A percentile compares a stretch with the other conserved stretches of the same genome.
Conservation (phyloP, 2,797 vertebrate genomes). For the Bryconaethiops microstoma region DNA sequence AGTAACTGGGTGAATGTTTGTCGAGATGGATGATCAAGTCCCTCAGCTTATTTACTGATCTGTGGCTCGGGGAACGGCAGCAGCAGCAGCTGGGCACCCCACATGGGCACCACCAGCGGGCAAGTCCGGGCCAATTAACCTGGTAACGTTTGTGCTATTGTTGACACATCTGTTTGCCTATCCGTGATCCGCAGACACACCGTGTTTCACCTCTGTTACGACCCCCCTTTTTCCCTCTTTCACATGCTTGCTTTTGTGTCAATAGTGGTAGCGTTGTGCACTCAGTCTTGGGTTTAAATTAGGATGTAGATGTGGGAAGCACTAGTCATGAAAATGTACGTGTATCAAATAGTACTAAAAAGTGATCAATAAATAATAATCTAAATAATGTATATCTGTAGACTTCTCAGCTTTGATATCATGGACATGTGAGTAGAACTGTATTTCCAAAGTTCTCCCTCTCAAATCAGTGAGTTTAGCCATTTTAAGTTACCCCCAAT, state of each 20-base stretch:
- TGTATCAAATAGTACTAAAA: too few species aligned
- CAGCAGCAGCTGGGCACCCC: slow-evolving; percentile 33
- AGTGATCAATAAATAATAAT: too few species aligned
- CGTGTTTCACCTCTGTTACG: neutral
- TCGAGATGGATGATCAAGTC: slow-evolving; percentile 46
- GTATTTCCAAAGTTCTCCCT: too few species aligned
- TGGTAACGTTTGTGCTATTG: slow-evolving; percentile 16
- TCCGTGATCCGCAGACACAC: neutral
- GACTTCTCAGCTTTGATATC: neutral
- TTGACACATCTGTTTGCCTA: slow-evolving; percentile 21
- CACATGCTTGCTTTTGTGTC: neutral
- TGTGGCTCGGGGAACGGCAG: neutral
- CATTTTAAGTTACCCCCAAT: too few species aligned
- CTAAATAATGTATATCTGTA: too few species aligned
- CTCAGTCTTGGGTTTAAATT: neutral
- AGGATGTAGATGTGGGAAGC: too few species aligned
- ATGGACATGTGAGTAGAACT: neutral
- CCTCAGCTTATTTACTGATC: slow-evolving; percentile 42
- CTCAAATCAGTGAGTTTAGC: too few species aligned
- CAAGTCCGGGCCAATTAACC: slow-evolving; percentile 44
- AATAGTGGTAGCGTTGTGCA: neutral
- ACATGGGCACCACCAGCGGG: neutral
- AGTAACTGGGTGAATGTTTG: slow-evolving; percentile 14
- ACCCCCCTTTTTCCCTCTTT: neutral
- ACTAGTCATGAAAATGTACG: too few species aligned